phyloP scores from a whole-genome alignment of 2,113 vertebrate genomes.

The Ophthalmolycus amberensis region DNA sequence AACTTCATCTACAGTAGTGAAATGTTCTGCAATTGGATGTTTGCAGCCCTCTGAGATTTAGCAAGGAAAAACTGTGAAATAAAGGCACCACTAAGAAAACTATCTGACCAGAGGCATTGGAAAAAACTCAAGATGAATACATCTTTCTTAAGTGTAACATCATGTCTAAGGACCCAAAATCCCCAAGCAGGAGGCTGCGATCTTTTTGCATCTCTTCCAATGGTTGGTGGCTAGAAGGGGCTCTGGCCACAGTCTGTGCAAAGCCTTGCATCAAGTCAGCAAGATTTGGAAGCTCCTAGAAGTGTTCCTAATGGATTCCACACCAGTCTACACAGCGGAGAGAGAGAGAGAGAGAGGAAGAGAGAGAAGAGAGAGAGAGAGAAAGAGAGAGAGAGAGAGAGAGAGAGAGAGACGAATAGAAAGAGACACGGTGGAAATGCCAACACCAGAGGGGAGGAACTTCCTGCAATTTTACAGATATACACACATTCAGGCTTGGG shows the following conservation, averaged over 20 bases:
- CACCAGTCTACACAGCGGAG: constrained; percentile 53
- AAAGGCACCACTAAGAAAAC: constrained; percentile 59
- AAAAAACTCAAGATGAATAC: constrained; percentile 64
- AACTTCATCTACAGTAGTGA: constrained; percentile 26
- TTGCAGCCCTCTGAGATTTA: constrained; percentile 48
- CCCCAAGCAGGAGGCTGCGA: constrained; percentile 61
- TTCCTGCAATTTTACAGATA: constrained; percentile 62
- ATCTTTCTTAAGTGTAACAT: constrained; percentile 65
- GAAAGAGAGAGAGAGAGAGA: constrained; percentile 2
- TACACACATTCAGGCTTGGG: constrained; percentile 35
- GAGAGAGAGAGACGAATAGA: background rate
- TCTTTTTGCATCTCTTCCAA: constrained; percentile 61
- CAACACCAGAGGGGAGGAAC: constrained; percentile 63
- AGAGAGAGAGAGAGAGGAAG: background rate
- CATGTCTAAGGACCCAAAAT: constrained; percentile 61
- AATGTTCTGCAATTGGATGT: constrained; percentile 49
- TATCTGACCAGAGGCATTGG: constrained; percentile 53
- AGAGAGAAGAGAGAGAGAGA: background rate
- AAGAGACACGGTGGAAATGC: constrained; percentile 28
- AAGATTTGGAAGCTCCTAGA: constrained; percentile 70
- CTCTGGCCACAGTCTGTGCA: constrained; percentile 59
- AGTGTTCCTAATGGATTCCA: constrained; percentile 75
- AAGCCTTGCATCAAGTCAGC: constrained; percentile 73
- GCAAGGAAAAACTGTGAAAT: constrained; percentile 54
- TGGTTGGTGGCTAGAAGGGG: constrained; percentile 53